phyloP scores from a whole-genome alignment of 2,888 invertebrate species.

The Macaria liturata region DNA sequence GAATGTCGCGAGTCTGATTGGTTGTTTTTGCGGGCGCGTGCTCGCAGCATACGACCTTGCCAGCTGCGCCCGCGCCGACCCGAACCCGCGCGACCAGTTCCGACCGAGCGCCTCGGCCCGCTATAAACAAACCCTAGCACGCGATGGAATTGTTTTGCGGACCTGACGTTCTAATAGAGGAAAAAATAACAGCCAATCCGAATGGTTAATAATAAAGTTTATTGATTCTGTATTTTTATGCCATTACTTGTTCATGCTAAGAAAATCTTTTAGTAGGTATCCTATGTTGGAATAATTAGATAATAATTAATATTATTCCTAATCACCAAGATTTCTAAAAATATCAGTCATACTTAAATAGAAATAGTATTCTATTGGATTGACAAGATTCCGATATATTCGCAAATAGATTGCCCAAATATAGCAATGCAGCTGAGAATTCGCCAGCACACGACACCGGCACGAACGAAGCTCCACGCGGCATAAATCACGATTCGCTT shows the following conservation, averaged over 20 bases:
- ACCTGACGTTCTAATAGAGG: conserved; percentile 21
- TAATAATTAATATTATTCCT: too few species aligned
- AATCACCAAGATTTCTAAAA: too few species aligned
- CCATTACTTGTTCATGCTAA: too few species aligned
- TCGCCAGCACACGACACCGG: not conserved
- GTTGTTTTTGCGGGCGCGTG: conserved; percentile 68
- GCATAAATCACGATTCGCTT: conserved; percentile 41
- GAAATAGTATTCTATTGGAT: not conserved
- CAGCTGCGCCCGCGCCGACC: conserved; percentile 56
- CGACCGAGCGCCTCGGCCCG: conserved; percentile 43
- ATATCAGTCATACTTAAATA: not conserved
- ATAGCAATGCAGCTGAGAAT: conserved; percentile 16
- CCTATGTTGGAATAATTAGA: too few species aligned
- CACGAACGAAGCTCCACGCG: conserved; percentile 23
- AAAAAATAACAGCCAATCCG: conserved; percentile 12
- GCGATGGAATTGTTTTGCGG: conserved; percentile 58
- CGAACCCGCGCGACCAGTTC: conserved; percentile 72
- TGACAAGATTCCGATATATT: not conserved
- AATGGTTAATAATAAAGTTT: too few species aligned
- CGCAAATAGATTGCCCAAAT: conserved; percentile 6
- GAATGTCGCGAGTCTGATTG: conserved; percentile 60
- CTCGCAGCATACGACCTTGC: conserved; percentile 70
- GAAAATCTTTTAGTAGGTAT: too few species aligned
- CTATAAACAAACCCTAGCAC: conserved; percentile 74
- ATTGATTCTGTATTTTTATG: too few species aligned